These are phyloP conservation scores for Antigone vipio DNA, from an alignment of 2,113 vertebrate species.

Conservation along the genomic window DNA sequence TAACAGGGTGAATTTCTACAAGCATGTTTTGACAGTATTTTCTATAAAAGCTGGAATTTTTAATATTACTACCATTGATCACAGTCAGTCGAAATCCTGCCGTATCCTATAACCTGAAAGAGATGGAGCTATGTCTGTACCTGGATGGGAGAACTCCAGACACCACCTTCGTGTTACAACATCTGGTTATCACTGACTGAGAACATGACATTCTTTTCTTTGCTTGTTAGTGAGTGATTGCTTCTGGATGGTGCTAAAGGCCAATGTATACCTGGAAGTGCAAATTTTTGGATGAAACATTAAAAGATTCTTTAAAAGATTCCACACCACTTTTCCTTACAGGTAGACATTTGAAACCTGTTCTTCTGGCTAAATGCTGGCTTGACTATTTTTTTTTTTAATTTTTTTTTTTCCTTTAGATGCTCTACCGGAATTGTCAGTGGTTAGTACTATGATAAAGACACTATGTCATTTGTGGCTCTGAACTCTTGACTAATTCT, in stretches of 20 bases:
- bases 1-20: neutral
- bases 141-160: neutral
- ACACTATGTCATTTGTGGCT: neutral
- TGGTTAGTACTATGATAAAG: neutral
- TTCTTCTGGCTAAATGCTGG: neutral
- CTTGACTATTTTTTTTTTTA: neutral
- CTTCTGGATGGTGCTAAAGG: neutral
- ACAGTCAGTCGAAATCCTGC: neutral
- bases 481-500: neutral
- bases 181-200: neutral
- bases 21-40: neutral
- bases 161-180: neutral
- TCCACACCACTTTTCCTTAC: neutral
- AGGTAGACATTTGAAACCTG: neutral
- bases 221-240: neutral
- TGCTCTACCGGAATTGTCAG: neutral
- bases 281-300: neutral
- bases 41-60: neutral
- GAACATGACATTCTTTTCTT: neutral
- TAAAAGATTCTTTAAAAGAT: neutral
- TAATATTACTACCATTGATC: neutral
- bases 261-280: neutral
- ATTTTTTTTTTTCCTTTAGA: neutral
- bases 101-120: neutral
- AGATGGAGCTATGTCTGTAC: neutral